Evolutionary conservation across 2,888 invertebrate species (phyloP).

Genomic region (Agrotis segetum): DNA sequence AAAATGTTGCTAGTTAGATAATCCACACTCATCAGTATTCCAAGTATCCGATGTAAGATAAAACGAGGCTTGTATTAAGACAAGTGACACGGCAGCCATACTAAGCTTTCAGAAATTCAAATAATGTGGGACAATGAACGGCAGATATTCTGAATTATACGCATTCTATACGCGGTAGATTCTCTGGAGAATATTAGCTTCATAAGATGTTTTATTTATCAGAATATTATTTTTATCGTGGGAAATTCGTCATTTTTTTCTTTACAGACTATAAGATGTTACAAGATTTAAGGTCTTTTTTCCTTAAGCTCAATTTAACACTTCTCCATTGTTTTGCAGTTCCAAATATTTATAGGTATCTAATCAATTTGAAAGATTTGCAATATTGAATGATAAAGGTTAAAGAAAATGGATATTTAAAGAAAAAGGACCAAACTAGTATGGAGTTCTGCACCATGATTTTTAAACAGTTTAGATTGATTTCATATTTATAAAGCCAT

Average conservation of each 20-base stretch:
- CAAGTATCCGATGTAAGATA: conserved; percentile 41
- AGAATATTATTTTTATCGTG: neutral
- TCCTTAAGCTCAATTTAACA: neutral
- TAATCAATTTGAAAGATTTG: no score
- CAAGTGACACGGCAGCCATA: conserved; percentile 7
- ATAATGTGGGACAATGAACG: conserved; percentile 53
- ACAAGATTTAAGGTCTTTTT: neutral
- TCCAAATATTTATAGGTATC: no score
- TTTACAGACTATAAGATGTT: neutral
- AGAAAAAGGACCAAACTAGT: no score
- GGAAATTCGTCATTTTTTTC: neutral
- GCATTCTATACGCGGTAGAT: conserved; percentile 20
- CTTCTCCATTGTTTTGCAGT: neutral
- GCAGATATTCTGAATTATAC: conserved; percentile 43
- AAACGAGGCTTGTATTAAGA: conserved; percentile 17
- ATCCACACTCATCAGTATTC: conserved; percentile 27
- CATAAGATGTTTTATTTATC: conserved; percentile 9
- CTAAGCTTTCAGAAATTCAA: conserved; percentile 44
- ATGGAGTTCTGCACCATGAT: no score
- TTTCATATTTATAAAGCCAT: no score
- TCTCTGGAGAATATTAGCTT: conserved; percentile 12
- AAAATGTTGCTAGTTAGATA: conserved; percentile 5
- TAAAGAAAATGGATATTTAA: no score
- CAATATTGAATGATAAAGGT: no score
- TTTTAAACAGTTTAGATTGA: no score